Evolutionary conservation across 2,113 vertebrate genomes (phyloP).

Genomic region (Formicarius rufipectus): DNA sequence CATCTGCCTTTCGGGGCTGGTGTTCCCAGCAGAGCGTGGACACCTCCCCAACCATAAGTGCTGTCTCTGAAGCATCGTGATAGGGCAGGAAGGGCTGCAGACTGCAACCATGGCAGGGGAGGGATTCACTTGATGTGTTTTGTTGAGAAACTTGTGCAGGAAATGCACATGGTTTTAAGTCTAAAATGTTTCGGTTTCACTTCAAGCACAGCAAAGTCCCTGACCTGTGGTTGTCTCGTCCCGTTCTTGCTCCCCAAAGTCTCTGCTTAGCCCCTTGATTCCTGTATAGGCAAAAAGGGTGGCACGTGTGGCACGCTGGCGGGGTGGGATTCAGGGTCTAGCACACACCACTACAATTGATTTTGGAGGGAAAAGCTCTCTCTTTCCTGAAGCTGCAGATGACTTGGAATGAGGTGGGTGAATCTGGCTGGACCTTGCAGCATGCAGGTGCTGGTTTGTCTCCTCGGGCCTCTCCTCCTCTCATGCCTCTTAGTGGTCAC

Average conservation of each 20-base stretch:
- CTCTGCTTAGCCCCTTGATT: background rate
- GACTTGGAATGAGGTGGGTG: background rate
- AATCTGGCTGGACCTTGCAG: background rate
- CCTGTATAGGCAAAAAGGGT: fast-evolving
- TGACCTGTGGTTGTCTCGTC: background rate
- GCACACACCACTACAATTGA: fast-evolving
- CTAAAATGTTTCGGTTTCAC: background rate
- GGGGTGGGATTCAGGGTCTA: background rate
- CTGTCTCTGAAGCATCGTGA: background rate
- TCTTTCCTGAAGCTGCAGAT: background rate
- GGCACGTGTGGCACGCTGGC: fast-evolving
- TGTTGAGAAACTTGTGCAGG: background rate
- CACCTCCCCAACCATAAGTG: fast-evolving
- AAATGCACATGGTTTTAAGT: background rate
- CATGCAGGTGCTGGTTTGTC: background rate
- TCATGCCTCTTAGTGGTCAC: fast-evolving
- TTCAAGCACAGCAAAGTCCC: background rate
- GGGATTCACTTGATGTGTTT: fast-evolving
- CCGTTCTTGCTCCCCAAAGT: fast-evolving
- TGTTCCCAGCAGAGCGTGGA: background rate
- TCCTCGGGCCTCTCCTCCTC: fast-evolving
- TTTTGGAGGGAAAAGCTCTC: background rate
- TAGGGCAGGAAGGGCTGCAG: background rate
- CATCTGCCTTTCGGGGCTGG: background rate
- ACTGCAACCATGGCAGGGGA: fast-evolving